phyloP scores from a whole-genome alignment of 1,140 invertebrate species.

The Archivesica marissinica region DNA sequence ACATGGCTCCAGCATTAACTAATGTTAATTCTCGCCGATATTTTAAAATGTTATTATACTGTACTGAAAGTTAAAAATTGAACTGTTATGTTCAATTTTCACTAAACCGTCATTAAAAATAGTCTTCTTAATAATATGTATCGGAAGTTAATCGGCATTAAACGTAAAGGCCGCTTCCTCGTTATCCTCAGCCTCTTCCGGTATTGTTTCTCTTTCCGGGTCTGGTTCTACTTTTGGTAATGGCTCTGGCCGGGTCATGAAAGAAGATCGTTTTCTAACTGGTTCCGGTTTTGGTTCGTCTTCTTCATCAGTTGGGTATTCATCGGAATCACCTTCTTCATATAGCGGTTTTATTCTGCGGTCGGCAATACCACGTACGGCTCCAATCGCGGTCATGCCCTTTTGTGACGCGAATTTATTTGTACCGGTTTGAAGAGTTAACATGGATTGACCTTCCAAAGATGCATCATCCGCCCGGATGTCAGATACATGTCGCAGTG shows the following conservation, averaged over 20 bases:
- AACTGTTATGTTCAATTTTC: too few relatives aligned
- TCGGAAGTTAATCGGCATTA: slow-evolving; percentile 14
- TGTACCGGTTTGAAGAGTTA: slow-evolving; percentile 29
- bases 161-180: slow-evolving; percentile 35
- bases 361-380: slow-evolving; percentile 45
- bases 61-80: too few relatives aligned
- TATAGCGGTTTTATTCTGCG: slow-evolving; percentile 26
- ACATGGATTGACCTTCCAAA: slow-evolving; percentile 87
- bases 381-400: slow-evolving; percentile 51
- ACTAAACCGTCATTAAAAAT: too few relatives aligned
- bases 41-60: too few relatives aligned
- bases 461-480: slow-evolving; percentile 69
- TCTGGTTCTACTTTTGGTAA: slow-evolving; percentile 17
- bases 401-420: slow-evolving; percentile 48
- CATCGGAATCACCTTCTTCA: slow-evolving; percentile 53
- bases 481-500: slow-evolving; percentile 70
- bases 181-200: slow-evolving; percentile 33
- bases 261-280: slow-evolving; percentile 45
- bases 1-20: too few relatives aligned
- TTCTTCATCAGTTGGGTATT: slow-evolving; percentile 59
- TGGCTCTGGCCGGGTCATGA: not conserved
- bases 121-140: too few relatives aligned
- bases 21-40: too few relatives aligned
- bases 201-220: slow-evolving; percentile 14
- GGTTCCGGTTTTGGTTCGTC: slow-evolving; percentile 53